phyloP scores from a whole-genome alignment of 1,140 invertebrate genomes.

The Onthophagus taurus region DNA sequence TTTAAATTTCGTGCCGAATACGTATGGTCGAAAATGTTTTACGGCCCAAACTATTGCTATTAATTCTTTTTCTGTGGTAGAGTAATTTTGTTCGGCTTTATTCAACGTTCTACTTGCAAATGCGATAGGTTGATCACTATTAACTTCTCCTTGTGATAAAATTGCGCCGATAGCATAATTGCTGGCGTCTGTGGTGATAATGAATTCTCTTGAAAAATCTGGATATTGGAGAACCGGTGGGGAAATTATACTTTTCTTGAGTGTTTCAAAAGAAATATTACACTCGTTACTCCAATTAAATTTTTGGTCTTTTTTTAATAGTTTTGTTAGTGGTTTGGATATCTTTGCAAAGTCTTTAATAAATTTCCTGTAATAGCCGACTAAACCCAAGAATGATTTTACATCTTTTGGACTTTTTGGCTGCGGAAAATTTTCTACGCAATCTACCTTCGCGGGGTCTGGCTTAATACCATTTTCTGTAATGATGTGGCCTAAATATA shows the following conservation, averaged over 20 bases:
- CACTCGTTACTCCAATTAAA: slow-evolving; percentile 26
- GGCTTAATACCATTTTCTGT: slow-evolving; percentile 35
- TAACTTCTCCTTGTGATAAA: background rate
- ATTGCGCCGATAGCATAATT: slow-evolving; percentile 22
- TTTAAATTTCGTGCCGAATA: slow-evolving; percentile 28
- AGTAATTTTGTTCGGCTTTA: background rate
- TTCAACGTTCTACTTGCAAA: slow-evolving; percentile 1
- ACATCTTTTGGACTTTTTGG: slow-evolving; percentile 32
- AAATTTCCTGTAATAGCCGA: slow-evolving; percentile 38
- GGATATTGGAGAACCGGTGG: slow-evolving; percentile 7
- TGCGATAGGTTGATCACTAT: background rate
- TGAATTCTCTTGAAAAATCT: slow-evolving; percentile 15
- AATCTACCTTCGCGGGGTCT: slow-evolving; percentile 35
- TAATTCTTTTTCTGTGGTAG: slow-evolving; percentile 3
- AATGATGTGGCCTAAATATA: slow-evolving; percentile 33
- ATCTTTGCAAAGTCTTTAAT: slow-evolving; percentile 32
- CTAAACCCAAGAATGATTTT: slow-evolving; percentile 36
- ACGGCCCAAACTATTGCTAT: slow-evolving; percentile 21
- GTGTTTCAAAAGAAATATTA: slow-evolving; percentile 27
- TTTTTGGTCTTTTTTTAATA: slow-evolving; percentile 31
- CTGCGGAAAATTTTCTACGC: slow-evolving; percentile 33
- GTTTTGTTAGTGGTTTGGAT: slow-evolving; percentile 31
- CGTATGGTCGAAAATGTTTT: slow-evolving; percentile 34
- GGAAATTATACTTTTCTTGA: background rate
- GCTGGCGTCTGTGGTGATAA: slow-evolving; percentile 24